A percentile compares a stretch with the other conserved stretches of the same genome.
Evolutionary conservation across 2,113 vertebrate genomes (phyloP).

Genomic region (Tylochromis polylepis): DNA sequence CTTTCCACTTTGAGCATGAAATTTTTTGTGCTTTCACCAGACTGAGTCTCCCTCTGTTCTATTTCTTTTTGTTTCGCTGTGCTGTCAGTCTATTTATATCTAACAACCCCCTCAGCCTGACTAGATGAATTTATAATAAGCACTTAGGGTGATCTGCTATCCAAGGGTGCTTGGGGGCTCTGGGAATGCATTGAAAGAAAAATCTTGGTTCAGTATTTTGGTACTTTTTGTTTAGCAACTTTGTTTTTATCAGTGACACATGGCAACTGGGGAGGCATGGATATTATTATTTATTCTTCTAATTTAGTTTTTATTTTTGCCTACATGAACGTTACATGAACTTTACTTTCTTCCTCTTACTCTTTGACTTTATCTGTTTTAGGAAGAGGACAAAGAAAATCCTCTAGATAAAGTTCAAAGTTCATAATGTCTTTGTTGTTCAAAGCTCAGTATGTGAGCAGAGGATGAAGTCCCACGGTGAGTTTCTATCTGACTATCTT

Average conservation of each 20-base stretch:
- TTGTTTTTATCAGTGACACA: conserved; percentile 1
- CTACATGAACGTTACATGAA: not conserved
- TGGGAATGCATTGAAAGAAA: conserved; percentile 36
- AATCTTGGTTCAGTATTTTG: conserved; percentile 15
- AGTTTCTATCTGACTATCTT: not conserved
- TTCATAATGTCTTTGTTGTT: not conserved
- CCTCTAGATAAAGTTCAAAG: not conserved
- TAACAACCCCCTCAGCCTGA: conserved; percentile 11
- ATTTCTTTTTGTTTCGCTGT: conserved; percentile 29
- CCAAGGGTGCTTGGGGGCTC: conserved; percentile 31
- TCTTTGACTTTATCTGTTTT: not conserved
- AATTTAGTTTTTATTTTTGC: not conserved
- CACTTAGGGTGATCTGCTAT: conserved; percentile 46
- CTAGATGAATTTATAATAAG: conserved; percentile 63
- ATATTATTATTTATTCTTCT: not conserved
- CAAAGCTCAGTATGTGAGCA: not conserved
- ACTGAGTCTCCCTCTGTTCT: conserved; percentile 2
- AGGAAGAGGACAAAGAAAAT: not conserved
- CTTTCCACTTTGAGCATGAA: not conserved
- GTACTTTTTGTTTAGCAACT: not conserved
- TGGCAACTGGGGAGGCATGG: not conserved
- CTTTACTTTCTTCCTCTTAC: not conserved
- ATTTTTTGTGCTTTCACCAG: not conserved
- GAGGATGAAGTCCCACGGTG: not conserved
- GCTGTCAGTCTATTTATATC: conserved; percentile 57